phyloP scores from a whole-genome alignment of 1,140 invertebrate species.

The Alviniconcha marisindica region DNA sequence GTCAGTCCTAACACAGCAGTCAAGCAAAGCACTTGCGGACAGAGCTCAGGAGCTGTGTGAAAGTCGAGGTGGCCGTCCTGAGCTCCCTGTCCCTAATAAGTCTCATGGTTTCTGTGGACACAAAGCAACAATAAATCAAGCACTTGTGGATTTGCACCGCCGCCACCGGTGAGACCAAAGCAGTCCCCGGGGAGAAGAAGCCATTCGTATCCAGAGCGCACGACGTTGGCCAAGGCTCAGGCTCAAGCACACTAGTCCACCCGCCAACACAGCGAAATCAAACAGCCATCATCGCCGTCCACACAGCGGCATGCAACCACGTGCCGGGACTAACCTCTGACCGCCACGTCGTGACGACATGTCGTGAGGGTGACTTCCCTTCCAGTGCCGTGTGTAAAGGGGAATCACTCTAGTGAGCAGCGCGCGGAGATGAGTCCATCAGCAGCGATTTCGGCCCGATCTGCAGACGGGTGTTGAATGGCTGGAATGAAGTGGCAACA shows the following conservation, averaged over 20 bases:
- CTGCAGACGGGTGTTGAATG: background rate
- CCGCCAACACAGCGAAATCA: background rate
- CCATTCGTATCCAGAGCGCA: background rate
- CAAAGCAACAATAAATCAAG: too few relatives aligned
- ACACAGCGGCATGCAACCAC: background rate
- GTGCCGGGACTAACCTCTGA: slow-evolving; percentile 10
- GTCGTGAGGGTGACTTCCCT: slow-evolving; percentile 25
- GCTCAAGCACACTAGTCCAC: background rate
- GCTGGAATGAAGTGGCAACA: background rate
- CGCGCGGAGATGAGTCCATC: background rate
- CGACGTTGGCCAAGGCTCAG: background rate
- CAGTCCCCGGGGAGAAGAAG: too few relatives aligned
- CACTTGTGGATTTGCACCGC: too few relatives aligned
- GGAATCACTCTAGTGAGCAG: background rate
- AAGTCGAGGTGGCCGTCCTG: too few relatives aligned
- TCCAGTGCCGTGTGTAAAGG: background rate
- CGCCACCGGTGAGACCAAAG: background rate
- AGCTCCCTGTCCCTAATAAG: too few relatives aligned
- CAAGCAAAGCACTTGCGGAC: too few relatives aligned
- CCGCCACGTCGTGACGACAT: slow-evolving; percentile 2
- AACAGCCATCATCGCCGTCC: background rate
- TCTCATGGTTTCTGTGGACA: too few relatives aligned
- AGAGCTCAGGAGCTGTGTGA: too few relatives aligned
- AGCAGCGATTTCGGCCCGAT: too few relatives aligned
- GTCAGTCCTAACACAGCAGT: too few relatives aligned